phyloP scores from a whole-genome alignment of 2,888 invertebrate genomes.

The Hydropsyche betteni region DNA sequence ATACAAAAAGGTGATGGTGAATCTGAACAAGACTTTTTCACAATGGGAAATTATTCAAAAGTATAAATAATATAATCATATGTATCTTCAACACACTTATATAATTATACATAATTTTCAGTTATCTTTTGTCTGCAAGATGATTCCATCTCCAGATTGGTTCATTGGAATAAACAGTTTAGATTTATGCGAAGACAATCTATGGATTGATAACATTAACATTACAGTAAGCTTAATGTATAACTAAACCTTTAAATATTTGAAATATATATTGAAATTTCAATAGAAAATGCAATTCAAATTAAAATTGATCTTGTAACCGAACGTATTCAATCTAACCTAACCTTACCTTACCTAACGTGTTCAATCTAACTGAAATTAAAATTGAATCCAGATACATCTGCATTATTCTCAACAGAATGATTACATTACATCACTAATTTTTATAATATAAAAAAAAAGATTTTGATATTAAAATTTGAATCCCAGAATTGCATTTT shows the following conservation, averaged over 20 bases:
- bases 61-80: conserved; percentile 56
- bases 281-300: too few relatives aligned
- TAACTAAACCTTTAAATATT: too few relatives aligned
- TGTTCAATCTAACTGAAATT: too few relatives aligned
- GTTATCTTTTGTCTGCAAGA: conserved; percentile 68
- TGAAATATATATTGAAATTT: too few relatives aligned
- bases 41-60: conserved; percentile 86
- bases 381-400: too few relatives aligned
- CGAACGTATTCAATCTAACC: too few relatives aligned
- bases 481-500: too few relatives aligned
- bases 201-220: conserved; percentile 67
- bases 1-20: conserved; percentile 75
- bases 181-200: conserved; percentile 67
- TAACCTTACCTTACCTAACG: too few relatives aligned
- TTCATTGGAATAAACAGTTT: conserved; percentile 71
- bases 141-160: conserved; percentile 76
- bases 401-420: not conserved
- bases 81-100: conserved; percentile 9
- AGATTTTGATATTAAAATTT: too few relatives aligned
- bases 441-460: too few relatives aligned
- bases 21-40: conserved; percentile 83
- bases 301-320: too few relatives aligned
- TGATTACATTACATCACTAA: too few relatives aligned
- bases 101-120: conserved; percentile 55
- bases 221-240: conserved; percentile 60